Evolutionary conservation across 2,113 vertebrate species (phyloP).

Genomic region (Sphyrna mokarran): DNA sequence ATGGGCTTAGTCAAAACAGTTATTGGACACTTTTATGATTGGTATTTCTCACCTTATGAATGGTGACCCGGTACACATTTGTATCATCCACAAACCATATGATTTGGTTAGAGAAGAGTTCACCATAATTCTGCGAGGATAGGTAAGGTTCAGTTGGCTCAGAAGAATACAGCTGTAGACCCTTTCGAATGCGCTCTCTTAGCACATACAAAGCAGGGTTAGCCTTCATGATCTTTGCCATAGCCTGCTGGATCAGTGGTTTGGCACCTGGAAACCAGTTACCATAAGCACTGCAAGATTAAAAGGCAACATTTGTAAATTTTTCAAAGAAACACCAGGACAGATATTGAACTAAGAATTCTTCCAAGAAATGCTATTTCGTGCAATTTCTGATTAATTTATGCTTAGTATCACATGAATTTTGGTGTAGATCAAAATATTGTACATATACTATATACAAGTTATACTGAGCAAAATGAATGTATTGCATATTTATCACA

Average conservation of each 20-base stretch:
- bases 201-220: conserved; percentile 94
- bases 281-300: conserved; percentile 77
- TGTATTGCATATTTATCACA: background rate
- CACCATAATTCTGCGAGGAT: conserved; percentile 97
- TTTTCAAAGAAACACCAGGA: background rate
- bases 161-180: conserved; percentile 92
- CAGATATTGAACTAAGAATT: background rate
- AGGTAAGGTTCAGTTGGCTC: conserved; percentile 97
- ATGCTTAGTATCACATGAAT: background rate
- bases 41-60: conserved; percentile 78
- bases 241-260: conserved; percentile 96
- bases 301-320: background rate
- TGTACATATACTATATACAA: background rate
- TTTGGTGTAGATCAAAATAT: background rate
- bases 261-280: conserved; percentile 98
- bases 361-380: background rate
- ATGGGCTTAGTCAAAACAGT: background rate
- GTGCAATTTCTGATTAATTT: background rate
- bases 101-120: conserved; percentile 99
- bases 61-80: conserved; percentile 96
- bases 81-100: conserved; percentile 99
- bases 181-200: conserved; percentile 94
- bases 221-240: conserved; percentile 99
- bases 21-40: background rate
- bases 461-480: background rate